Percentiles rank a stretch among this genome's conserved stretches.
phyloP scores from a whole-genome alignment of 2,113 vertebrate genomes.

The Ginglymostoma cirratum region DNA sequence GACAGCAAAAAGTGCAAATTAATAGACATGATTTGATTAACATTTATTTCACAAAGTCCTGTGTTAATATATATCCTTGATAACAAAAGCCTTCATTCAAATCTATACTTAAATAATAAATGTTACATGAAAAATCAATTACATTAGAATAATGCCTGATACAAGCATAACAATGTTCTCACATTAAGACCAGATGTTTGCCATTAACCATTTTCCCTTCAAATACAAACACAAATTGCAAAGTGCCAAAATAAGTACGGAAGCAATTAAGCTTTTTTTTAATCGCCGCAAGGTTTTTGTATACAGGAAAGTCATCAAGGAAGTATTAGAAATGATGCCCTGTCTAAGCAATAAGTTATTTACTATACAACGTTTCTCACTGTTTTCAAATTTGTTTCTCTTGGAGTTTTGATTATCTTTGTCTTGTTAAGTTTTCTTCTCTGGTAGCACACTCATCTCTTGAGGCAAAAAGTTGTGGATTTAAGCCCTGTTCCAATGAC shows the following conservation, averaged over 20 bases:
- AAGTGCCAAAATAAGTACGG: constrained; percentile 11
- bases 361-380: neutral
- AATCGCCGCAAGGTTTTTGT: neutral
- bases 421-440: neutral
- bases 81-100: neutral
- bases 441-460: neutral
- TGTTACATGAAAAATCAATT: neutral
- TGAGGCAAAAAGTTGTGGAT: neutral
- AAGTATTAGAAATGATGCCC: neutral
- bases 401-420: neutral
- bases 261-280: neutral
- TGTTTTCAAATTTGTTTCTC: neutral
- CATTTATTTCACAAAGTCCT: neutral
- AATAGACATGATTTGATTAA: neutral
- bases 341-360: neutral
- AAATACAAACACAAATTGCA: constrained; percentile 21
- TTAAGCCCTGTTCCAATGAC: neutral
- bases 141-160: neutral
- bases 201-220: constrained; percentile 9
- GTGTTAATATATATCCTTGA: neutral
- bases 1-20: neutral
- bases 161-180: neutral
- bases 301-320: neutral
- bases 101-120: neutral
- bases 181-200: neutral